Evolutionary conservation across 2,797 vertebrate genomes (phyloP), one percentile per base, ranked within the genome.

Genomic region (Echiichthys vipera): DNA sequence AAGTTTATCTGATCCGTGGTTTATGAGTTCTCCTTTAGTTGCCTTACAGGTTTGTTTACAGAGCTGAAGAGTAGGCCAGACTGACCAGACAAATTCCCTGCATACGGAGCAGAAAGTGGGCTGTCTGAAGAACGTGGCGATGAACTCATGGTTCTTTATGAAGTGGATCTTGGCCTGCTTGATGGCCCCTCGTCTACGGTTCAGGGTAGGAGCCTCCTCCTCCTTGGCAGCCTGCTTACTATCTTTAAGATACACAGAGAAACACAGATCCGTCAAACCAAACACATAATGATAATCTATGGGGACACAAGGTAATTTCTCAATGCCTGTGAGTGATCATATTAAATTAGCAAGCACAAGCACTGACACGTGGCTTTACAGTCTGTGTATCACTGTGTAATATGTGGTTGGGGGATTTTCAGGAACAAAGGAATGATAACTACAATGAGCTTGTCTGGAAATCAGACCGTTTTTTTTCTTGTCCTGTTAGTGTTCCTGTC

Each of bases 101-200:
- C 98, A 99, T 80, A 99, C 98, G 2, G 98, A 99, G 85, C 98
- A 99, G 93, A 99, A 99, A 0, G 98, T 99, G 61, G 97, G 97
- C 83, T 99, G 98, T 77, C 96, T 91, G 86, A 99, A 99, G 94
- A 99, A 99, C 22, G 97, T 99, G 85, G 98, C 97, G 1, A 95
- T 98, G 81, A 99, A 99, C 86, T 99, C 98, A 3, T 99, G 98
- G 85, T 98, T 97, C 94, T 99, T 99, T 84, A 99, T 98, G 92
- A 96, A 96, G 95, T 99, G 98, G 90, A 99, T 96, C 92, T 99
- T 99, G 75, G 98, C 97, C 88, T 99, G 98, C 76, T 99, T 99
- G 91, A 99, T 98, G 78, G 98, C 98, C 42, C 98, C 98, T 80
- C 98, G 95, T 40, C 96, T 92, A 32, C 97, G 96, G 91, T 96